Conservation (phyloP, 2,797 vertebrate species). For the Sparus aurata region DNA sequence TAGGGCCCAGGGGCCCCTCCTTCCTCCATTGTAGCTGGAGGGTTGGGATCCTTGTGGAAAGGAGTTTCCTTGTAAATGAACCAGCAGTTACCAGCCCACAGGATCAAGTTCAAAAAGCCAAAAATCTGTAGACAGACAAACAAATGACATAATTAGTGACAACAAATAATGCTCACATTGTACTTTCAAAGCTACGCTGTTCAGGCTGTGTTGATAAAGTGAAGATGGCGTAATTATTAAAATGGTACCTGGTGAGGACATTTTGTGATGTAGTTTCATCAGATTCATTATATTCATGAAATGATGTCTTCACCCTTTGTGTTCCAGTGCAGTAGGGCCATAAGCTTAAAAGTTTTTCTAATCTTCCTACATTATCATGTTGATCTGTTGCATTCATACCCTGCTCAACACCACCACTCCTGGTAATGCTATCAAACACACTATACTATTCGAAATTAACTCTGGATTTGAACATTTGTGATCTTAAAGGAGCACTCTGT, state of each 20-base stretch:
- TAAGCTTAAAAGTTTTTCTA: not conserved
- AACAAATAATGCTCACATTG: not conserved
- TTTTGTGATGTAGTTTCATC: not conserved
- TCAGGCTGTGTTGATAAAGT: not conserved
- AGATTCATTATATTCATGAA: not conserved
- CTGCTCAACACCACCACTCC: not conserved
- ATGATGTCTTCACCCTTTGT: not conserved
- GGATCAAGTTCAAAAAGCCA: slow-evolving; percentile 94
- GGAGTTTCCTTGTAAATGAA: slow-evolving; percentile 96
- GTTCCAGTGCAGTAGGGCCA: not conserved
- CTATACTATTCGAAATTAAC: not conserved
- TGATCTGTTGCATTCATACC: not conserved
- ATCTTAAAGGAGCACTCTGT: too few relatives aligned
- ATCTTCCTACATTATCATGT: not conserved
- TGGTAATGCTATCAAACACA: not conserved
- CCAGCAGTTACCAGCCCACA: slow-evolving; percentile 96
- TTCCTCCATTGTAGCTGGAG: slow-evolving; percentile 82
- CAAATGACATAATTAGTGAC: not conserved
- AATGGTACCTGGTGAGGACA: not conserved
- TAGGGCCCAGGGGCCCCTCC: slow-evolving; percentile 82
- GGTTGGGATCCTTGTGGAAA: slow-evolving; percentile 86
- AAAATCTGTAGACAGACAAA: slow-evolving; percentile 86
- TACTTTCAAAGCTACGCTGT: not conserved
- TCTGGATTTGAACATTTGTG: not conserved
- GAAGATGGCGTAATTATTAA: not conserved